Evolutionary conservation across 2,113 vertebrate genomes (phyloP).

Genomic region (Erinaceus europaeus): DNA sequence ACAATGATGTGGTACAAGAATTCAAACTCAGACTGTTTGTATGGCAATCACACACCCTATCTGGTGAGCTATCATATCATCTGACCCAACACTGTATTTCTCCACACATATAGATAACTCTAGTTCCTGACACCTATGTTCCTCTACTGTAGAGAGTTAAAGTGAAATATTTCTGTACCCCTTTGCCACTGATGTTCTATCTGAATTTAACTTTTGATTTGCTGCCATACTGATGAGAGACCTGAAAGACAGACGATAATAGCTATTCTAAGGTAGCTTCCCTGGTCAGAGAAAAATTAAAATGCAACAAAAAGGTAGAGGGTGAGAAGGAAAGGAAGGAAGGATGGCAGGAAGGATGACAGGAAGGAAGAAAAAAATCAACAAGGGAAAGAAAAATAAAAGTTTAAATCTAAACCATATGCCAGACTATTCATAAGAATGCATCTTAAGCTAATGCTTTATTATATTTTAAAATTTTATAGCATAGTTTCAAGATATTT

Average conservation of each 20-base stretch:
- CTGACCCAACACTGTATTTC: too few species aligned
- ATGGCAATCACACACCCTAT: too few species aligned
- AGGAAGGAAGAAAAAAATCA: too few species aligned
- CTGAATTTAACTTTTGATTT: neutral
- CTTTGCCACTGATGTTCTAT: neutral
- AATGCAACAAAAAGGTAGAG: neutral
- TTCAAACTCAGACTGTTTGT: too few species aligned
- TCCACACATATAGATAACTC: neutral
- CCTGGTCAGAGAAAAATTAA: neutral
- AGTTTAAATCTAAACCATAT: neutral
- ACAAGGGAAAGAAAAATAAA: too few species aligned
- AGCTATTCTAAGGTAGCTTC: neutral
- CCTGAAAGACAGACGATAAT: neutral
- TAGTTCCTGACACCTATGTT: neutral
- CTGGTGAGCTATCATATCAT: too few species aligned
- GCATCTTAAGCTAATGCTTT: neutral
- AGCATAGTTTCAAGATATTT: slow-evolving; percentile 11
- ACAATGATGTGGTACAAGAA: too few species aligned
- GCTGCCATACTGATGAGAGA: neutral
- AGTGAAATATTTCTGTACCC: neutral
- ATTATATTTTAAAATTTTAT: neutral
- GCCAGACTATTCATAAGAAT: neutral
- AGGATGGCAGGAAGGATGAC: too few species aligned
- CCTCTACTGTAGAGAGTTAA: neutral
- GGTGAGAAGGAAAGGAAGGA: too few species aligned